Evolutionary conservation across 1,140 invertebrate genomes (phyloP).

Genomic region (Euura lappo): DNA sequence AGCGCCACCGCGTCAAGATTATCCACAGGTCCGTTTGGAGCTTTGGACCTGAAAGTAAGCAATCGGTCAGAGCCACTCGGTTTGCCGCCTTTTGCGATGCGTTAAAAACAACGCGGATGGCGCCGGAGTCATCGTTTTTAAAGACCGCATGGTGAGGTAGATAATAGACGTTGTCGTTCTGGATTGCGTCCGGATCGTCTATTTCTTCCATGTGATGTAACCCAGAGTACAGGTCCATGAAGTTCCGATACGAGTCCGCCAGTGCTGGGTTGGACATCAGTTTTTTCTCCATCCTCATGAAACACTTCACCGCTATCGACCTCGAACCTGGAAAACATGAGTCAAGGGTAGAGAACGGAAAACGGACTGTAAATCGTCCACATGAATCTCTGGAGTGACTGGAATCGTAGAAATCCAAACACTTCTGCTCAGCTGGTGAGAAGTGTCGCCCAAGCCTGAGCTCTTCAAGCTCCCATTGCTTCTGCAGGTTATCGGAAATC

Average conservation of each 20-base stretch:
- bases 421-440: background rate
- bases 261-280: background rate
- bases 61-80: constrained; percentile 24
- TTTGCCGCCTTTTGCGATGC: constrained; percentile 9
- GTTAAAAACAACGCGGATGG: constrained; percentile 28
- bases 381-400: background rate
- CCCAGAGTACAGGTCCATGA: constrained; percentile 40
- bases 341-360: background rate
- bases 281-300: background rate
- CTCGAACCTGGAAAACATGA: background rate
- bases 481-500: constrained; percentile 8
- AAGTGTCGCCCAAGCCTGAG: background rate
- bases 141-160: background rate
- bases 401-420: background rate
- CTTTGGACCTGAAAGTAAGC: constrained; percentile 15
- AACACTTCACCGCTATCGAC: background rate
- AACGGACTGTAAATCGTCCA: background rate
- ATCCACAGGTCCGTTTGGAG: constrained; percentile 12
- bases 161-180: background rate
- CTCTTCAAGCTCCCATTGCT: constrained; percentile 21
- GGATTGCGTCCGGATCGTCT: background rate
- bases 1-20: constrained; percentile 12
- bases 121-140: constrained; percentile 12
- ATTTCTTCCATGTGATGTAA: constrained; percentile 33
- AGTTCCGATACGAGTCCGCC: constrained; percentile 21